A percentile compares a stretch with the other conserved stretches of the same genome.
phyloP scores from a whole-genome alignment of 2,113 vertebrate genomes.

The Bucco capensis region DNA sequence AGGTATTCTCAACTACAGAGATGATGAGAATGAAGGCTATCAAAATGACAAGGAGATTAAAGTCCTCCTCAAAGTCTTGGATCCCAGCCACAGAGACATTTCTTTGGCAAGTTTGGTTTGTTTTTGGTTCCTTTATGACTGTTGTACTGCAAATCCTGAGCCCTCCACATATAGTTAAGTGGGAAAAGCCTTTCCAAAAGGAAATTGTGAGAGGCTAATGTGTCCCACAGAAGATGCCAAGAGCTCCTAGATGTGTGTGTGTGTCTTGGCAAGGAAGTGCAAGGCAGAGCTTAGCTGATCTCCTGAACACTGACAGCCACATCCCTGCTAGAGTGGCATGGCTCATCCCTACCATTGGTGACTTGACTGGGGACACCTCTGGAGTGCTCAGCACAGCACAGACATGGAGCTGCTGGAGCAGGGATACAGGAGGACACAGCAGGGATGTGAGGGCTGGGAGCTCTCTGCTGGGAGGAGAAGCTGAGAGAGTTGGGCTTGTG shows the following conservation, averaged over 20 bases:
- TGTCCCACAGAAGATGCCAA: accelerated
- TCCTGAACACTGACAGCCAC: too few relatives aligned
- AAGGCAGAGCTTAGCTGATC: background rate
- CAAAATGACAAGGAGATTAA: conserved; percentile 83
- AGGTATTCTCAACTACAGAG: conserved; percentile 85
- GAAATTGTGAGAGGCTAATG: background rate
- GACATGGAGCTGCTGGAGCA: background rate
- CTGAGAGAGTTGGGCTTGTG: background rate
- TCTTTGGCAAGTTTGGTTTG: conserved; percentile 90
- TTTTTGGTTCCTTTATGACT: background rate
- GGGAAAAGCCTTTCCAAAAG: background rate
- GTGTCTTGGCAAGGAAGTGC: accelerated
- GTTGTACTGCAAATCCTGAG: background rate
- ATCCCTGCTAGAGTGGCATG: background rate
- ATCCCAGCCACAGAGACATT: conserved; percentile 92
- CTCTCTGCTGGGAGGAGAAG: too few relatives aligned
- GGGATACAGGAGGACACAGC: too few relatives aligned
- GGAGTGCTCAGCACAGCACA: background rate
- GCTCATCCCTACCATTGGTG: background rate
- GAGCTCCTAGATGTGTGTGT: accelerated
- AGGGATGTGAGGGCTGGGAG: too few relatives aligned
- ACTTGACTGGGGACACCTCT: background rate
- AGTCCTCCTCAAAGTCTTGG: conserved; percentile 95
- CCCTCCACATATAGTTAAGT: accelerated
- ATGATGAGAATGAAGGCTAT: conserved; percentile 76